Percentiles rank a stretch among this genome's conserved stretches.
Evolutionary conservation across 2,888 invertebrate genomes (phyloP).

Genomic region (Andrena haemorrhoa): DNA sequence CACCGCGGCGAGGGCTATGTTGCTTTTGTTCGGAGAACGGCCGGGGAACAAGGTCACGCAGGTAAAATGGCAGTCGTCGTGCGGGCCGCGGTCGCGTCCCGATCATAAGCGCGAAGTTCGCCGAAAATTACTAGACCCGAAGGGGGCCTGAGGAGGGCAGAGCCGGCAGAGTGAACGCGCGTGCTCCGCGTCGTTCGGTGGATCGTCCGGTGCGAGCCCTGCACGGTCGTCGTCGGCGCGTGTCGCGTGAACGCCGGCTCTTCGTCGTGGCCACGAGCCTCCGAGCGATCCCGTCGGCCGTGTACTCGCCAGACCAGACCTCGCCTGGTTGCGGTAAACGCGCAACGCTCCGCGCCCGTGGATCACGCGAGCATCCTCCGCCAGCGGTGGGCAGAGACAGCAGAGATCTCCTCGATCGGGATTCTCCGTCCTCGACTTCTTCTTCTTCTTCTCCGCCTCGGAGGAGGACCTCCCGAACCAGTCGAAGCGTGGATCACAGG

Average conservation of each 20-base stretch:
- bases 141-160: background rate
- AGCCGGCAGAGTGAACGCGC: background rate
- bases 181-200: background rate
- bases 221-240: slow-evolving; percentile 6
- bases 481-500: no score
- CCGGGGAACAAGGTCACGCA: slow-evolving; percentile 78
- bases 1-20: slow-evolving; percentile 59
- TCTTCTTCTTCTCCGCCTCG: no score
- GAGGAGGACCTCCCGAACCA: no score
- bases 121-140: slow-evolving; percentile 27
- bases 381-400: no score
- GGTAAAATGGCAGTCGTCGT: slow-evolving; percentile 76
- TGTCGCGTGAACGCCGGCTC: slow-evolving; percentile 9
- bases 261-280: background rate
- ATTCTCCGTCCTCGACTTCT: no score
- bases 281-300: slow-evolving; percentile 42
- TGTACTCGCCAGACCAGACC: background rate
- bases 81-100: slow-evolving; percentile 42
- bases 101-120: slow-evolving; percentile 34
- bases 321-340: slow-evolving; percentile 2
- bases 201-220: background rate
- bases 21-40: slow-evolving; percentile 79
- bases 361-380: background rate
- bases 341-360: slow-evolving; percentile 10
- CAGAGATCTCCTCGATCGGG: no score